These are phyloP conservation scores for Balaeniceps rex DNA, from an alignment of 2,113 vertebrate species.

Conservation along the genomic window DNA sequence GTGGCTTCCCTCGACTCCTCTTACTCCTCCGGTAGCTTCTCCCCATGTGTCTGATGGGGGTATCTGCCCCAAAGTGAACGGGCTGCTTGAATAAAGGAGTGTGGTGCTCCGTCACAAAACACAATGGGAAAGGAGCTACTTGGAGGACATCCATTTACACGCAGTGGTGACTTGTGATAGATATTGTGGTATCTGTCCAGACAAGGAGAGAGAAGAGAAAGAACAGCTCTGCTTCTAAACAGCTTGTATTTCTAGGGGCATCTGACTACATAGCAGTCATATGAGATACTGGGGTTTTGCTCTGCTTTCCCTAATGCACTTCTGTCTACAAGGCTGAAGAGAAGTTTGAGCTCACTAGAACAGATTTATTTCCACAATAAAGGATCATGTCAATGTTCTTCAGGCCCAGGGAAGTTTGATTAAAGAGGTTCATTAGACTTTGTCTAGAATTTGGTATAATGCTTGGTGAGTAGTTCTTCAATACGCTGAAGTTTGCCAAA, in stretches of 20 bases:
- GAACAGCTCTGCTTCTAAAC: background rate
- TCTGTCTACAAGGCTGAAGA: background rate
- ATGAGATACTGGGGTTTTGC: accelerated
- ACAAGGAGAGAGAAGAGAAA: background rate
- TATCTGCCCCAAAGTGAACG: background rate
- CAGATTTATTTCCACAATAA: background rate
- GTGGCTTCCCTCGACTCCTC: background rate
- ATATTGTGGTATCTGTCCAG: background rate
- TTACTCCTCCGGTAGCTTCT: background rate
- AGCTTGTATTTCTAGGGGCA: background rate
- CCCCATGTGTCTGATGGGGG: accelerated
- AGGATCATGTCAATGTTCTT: background rate
- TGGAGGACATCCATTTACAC: background rate
- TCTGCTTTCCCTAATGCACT: background rate
- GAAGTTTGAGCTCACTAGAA: background rate
- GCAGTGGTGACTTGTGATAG: background rate
- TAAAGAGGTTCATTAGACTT: background rate
- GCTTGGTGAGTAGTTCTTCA: background rate
- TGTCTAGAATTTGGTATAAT: background rate
- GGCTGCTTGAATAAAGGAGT: background rate
- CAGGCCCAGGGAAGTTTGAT: background rate
- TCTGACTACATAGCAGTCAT: accelerated
- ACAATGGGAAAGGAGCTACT: background rate
- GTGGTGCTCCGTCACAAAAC: background rate
- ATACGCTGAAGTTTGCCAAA: background rate